phyloP scores from a whole-genome alignment of 2,888 invertebrate species.

The Drosophila phalerata region DNA sequence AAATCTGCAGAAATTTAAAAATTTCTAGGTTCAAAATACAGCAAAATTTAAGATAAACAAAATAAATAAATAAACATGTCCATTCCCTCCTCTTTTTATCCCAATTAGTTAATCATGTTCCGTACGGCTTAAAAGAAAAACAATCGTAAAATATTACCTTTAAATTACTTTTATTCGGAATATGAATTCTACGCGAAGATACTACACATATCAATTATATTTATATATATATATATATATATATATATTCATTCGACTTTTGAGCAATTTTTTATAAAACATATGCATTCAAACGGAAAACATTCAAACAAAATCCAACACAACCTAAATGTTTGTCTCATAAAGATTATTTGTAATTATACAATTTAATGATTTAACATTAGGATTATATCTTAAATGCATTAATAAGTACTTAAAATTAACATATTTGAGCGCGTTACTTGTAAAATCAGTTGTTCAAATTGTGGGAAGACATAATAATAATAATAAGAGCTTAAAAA shows the following conservation, averaged over 20 bases:
- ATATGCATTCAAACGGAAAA: constrained; percentile 15
- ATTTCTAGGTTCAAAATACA: no score
- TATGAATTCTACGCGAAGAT: constrained; percentile 38
- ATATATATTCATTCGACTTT: constrained; percentile 10
- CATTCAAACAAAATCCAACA: constrained; percentile 43
- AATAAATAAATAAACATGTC: no score
- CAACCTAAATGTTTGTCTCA: constrained; percentile 59
- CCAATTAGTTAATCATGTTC: no score
- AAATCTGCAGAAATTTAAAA: no score
- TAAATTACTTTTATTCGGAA: constrained; percentile 62
- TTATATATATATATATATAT: constrained; percentile 9
- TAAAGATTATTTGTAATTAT: background rate
- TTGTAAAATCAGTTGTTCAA: constrained; percentile 3
- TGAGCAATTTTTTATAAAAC: constrained; percentile 37
- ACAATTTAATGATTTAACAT: background rate
- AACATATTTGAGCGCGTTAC: constrained; percentile 18
- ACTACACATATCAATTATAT: constrained; percentile 11
- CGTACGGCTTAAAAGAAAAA: background rate
- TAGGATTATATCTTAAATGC: constrained; percentile 53
- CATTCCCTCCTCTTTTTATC: no score
- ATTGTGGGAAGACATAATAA: constrained; percentile 56
- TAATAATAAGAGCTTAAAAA: constrained; percentile 8
- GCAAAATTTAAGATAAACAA: no score
- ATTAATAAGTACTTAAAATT: constrained; percentile 22
- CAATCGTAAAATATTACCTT: constrained; percentile 8